phyloP scores from a whole-genome alignment of 2,888 invertebrate species.

The Cabera pusaria region DNA sequence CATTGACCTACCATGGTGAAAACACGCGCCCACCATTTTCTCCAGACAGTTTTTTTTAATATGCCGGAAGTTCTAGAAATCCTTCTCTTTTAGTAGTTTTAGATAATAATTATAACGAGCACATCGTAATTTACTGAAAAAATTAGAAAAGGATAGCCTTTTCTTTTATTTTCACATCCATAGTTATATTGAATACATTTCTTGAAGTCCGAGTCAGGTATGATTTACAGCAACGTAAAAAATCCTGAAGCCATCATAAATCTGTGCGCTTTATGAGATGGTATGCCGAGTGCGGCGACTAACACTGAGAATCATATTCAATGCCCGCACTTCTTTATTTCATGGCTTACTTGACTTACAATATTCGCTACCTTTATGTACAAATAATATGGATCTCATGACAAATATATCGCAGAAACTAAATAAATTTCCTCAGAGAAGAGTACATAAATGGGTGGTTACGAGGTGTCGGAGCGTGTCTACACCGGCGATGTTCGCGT shows the following conservation, averaged over 20 bases:
- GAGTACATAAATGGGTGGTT: constrained; percentile 1
- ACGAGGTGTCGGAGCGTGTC: constrained; percentile 2
- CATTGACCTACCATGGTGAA: too few relatives aligned
- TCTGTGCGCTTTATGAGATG: constrained; percentile 39
- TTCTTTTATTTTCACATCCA: constrained; percentile 3
- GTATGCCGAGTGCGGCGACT: constrained; percentile 29
- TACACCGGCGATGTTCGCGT: constrained; percentile 22
- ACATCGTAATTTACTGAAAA: too few relatives aligned
- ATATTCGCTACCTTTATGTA: constrained; percentile 9
- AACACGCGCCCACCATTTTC: constrained; percentile 36
- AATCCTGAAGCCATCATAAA: constrained; percentile 32
- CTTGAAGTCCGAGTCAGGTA: constrained; percentile 30
- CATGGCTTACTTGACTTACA: constrained; percentile 10
- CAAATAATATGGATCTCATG: too few relatives aligned
- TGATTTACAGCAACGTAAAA: constrained; percentile 49
- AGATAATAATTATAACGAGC: too few relatives aligned
- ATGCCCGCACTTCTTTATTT: constrained; percentile 35
- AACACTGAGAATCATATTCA: constrained; percentile 41
- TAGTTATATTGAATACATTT: constrained; percentile 15
- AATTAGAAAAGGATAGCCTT: too few relatives aligned
- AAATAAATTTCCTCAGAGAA: neutral
- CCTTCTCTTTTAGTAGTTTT: constrained; percentile 1
- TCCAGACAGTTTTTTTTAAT: constrained; percentile 6
- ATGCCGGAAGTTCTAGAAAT: neutral
- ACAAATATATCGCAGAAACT: neutral